Evolutionary conservation across 2,888 invertebrate species (phyloP), one percentile per base, ranked within the genome.

Genomic region (Venusia cambrica): DNA sequence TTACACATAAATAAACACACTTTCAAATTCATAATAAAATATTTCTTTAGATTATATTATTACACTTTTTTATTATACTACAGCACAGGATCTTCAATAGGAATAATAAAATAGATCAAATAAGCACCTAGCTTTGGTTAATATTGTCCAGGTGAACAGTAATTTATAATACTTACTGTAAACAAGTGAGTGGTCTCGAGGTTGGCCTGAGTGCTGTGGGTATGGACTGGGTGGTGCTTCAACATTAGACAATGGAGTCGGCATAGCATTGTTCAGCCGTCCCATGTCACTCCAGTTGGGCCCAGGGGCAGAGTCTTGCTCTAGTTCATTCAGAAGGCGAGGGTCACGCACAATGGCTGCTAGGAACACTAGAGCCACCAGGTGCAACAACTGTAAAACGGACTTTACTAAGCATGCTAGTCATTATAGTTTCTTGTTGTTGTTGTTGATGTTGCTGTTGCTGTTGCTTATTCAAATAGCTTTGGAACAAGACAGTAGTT

Each of bases 341-440:
- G 94, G 93, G 68, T 94, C 92, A 26, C 93, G 89, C 67, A 94
- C 90, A 29, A 94, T 89, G 24, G 93, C 89, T 6, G 93, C 93
- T 54, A 95, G 74, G 45, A 94, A 90, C 24, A 92, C 92, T 49
- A 95, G 73, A 0, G 93, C 93, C 57, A 94, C 70, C 38, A 94
- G 88, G 64, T 95, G 94, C 28, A 95, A 79, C 75, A 94, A 89
- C 94, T 95, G 49, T 2, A 13, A 19, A 22, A 30, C 38, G 30
- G 31, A 21, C n/a, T n/a, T n/a, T n/a, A n/a, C n/a, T n/a, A n/a
- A n/a, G n/a, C n/a, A n/a, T n/a, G n/a, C n/a, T n/a, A n/a, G n/a
- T n/a, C n/a, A n/a, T n/a, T n/a, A n/a, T n/a, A n/a, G n/a, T n/a
- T n/a, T n/a, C n/a, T n/a, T n/a, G n/a, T n/a, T n/a, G n/a, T n/a